A percentile compares a stretch with the other conserved stretches of the same genome.
Evolutionary conservation across 2,113 vertebrate genomes (phyloP).

Genomic region (Psettodes erumei): DNA sequence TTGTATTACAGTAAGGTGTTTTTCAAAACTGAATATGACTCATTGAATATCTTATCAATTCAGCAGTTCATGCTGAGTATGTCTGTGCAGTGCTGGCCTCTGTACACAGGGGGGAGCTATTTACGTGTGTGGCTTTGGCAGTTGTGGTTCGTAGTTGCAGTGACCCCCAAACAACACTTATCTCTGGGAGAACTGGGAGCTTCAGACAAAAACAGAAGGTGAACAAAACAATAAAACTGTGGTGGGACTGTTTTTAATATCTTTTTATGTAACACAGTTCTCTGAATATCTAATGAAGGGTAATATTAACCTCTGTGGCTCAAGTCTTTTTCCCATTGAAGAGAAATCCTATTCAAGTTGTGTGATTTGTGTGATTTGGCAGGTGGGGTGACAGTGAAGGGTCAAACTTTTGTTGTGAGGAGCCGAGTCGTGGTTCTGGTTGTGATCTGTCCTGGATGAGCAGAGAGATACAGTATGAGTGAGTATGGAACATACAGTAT

Average conservation of each 20-base stretch:
- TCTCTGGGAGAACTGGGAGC: slow-evolving; percentile 24
- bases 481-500: background rate
- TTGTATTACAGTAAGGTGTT: background rate
- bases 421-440: slow-evolving; percentile 86
- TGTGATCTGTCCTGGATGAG: slow-evolving; percentile 88
- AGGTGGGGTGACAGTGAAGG: slow-evolving; percentile 82
- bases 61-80: background rate
- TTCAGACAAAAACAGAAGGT: slow-evolving; percentile 34
- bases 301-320: background rate
- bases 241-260: too few species aligned
- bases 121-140: background rate
- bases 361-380: background rate
- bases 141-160: background rate
- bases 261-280: too few species aligned
- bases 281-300: too few species aligned
- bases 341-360: background rate
- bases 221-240: background rate
- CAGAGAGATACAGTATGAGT: slow-evolving; percentile 80
- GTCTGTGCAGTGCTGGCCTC: background rate
- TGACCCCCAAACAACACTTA: slow-evolving; percentile 31
- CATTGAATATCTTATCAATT: background rate
- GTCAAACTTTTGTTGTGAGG: slow-evolving; percentile 83
- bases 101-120: slow-evolving; percentile 15
- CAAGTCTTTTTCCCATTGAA: background rate
- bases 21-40: background rate